Percentiles rank a stretch among this genome's conserved stretches.
phyloP scores from a whole-genome alignment of 2,888 invertebrate genomes.

The Drosophila heteroneura region DNA sequence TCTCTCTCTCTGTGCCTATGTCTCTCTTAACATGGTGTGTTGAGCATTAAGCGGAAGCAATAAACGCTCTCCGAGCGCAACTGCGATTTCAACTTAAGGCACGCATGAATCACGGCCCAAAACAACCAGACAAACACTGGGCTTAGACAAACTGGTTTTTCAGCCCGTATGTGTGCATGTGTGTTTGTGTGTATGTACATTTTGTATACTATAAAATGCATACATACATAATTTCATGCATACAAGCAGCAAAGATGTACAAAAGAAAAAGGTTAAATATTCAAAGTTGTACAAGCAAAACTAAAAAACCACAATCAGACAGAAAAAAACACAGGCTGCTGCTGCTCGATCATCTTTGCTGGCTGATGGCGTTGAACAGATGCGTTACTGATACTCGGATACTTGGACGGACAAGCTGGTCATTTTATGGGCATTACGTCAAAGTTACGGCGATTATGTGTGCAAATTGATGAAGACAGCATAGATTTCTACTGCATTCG shows the following conservation, averaged over 20 bases:
- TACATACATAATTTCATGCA: conserved; percentile 14
- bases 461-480: conserved; percentile 36
- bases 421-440: conserved; percentile 63
- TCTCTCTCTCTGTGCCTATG: neutral
- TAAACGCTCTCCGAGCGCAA: conserved; percentile 39
- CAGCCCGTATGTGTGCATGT: conserved; percentile 9
- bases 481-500: conserved; percentile 35
- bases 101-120: conserved; percentile 75
- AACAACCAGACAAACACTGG: conserved; percentile 38
- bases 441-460: conserved; percentile 44
- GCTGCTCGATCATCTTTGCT: conserved; percentile 7
- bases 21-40: conserved; percentile 21
- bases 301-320: conserved; percentile 17
- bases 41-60: conserved; percentile 67
- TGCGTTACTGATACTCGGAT: conserved; percentile 35
- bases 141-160: conserved; percentile 72
- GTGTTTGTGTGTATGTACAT: conserved; percentile 40
- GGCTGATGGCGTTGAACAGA: conserved; percentile 28
- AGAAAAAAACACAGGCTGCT: conserved; percentile 13
- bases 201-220: conserved; percentile 24
- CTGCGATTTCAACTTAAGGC: conserved; percentile 50
- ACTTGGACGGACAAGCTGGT: conserved; percentile 37
- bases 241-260: conserved; percentile 23
- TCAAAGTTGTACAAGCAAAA: conserved; percentile 51
- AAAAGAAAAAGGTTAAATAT: conserved; percentile 74